Conservation (phyloP, 2,797 vertebrate genomes). For the Crossoptilon crossoptilon region DNA sequence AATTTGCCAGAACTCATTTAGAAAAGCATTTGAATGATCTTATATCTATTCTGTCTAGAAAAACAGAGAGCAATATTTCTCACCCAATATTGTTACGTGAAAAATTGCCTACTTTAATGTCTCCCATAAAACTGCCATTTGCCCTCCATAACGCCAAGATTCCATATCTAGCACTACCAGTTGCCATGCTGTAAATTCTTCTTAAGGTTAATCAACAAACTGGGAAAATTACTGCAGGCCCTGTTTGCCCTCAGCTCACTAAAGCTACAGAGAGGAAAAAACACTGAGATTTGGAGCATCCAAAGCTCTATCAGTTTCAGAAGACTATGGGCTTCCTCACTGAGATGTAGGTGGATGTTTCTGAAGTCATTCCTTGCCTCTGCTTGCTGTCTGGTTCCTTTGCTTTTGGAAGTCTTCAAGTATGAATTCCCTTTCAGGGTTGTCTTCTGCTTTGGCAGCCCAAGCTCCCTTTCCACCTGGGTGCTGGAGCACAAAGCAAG, state of each 20-base stretch:
- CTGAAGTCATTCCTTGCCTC: not conserved
- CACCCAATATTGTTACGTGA: not conserved
- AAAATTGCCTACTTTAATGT: not conserved
- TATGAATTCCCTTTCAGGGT: not conserved
- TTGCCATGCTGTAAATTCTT: not conserved
- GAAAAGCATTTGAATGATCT: slow-evolving; percentile 18
- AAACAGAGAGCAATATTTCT: not conserved
- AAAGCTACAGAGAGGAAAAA: not conserved
- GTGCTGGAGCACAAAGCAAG: not conserved
- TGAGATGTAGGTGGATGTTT: not conserved
- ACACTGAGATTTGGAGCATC: not conserved
- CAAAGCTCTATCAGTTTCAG: not conserved
- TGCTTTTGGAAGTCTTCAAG: not conserved
- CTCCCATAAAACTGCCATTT: not conserved
- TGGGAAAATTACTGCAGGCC: not conserved
- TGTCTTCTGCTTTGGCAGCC: not conserved
- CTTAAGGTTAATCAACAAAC: not conserved
- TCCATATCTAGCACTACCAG: not conserved
- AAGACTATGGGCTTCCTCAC: not conserved
- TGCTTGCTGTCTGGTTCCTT: not conserved
- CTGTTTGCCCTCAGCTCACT: not conserved
- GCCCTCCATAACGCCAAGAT: not conserved
- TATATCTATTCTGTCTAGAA: not conserved
- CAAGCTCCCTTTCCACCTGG: not conserved
- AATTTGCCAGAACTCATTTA: slow-evolving; percentile 10